A percentile compares a stretch with the other conserved stretches of the same genome.
These are phyloP conservation scores for Cuculus canorus DNA, from an alignment of 2,797 vertebrate genomes.

Conservation along the genomic window DNA sequence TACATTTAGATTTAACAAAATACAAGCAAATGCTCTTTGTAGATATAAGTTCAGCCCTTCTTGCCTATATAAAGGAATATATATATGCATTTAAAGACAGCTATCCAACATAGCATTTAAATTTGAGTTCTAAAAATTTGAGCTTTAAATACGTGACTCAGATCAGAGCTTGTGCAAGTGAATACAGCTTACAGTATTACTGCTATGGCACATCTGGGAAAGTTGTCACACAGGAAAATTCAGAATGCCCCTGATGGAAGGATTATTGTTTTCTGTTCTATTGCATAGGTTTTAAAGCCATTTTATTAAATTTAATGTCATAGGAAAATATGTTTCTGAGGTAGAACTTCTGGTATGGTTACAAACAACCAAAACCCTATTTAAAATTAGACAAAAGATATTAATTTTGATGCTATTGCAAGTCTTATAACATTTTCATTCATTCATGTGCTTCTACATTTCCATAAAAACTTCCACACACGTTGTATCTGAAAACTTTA, in stretches of 20 bases:
- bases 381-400: background rate
- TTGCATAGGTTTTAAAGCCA: background rate
- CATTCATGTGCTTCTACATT: background rate
- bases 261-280: background rate
- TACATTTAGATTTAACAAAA: background rate
- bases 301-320: background rate
- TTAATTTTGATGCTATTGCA: background rate
- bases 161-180: background rate
- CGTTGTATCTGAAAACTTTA: background rate
- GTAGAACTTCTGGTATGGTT: fast-evolving
- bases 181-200: background rate
- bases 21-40: background rate
- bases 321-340: background rate
- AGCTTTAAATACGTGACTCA: background rate
- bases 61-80: background rate
- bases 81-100: background rate
- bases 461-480: background rate
- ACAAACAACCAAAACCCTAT: background rate
- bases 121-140: background rate
- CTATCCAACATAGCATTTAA: background rate
- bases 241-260: background rate
- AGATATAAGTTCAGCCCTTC: background rate
- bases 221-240: background rate
- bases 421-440: background rate
- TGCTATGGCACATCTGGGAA: background rate